Base-by-base conservation (phyloP, 2,888 invertebrate genomes). In the Ecdyonurus torrentis region DNA sequence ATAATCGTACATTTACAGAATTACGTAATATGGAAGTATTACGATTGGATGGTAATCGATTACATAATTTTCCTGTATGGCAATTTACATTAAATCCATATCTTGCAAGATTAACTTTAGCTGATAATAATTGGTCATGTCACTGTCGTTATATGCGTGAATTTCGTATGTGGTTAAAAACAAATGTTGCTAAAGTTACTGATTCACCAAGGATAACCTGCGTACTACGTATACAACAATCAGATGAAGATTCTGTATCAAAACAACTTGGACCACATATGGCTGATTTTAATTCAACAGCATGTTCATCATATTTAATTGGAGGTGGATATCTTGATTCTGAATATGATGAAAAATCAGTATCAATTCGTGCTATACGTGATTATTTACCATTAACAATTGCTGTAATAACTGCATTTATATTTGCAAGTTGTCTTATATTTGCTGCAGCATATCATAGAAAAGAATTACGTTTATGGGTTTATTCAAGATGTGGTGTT, bases 71-170 rank as follows among this genome's bases (percentile, higher is more conserved):
- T 72, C 86, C 89, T 69, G 87, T 92, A 69, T 91, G 92, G 91
- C 88, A 89, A 74, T 83, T 93, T 72, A 81, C 84, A 65, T 76
- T 83, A 70, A 91, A 91, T 77, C 89, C 90, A 23, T 90, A 90
- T 76, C 81, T 93, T 71, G 87, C 89, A n/a, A 89, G 89, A 75
- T 86, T 94, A 70, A 86, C 86, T 63, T 79, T 94, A 67, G 83
- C 87, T 64, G 85, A 85, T 69, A 94, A 94, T 74, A 86, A 87
- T 61, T 94, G 93, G 93, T 89, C 89, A 67, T 94, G 94, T 76
- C 91, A 91, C 73, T 95, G 94, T 76, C 82, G 83, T 69, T 92
- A 89, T 74, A 76, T 91, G 70, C 84, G 86, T 69, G 83, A 85
- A 72, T 89, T 88, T 72, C 83, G 89, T 70, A 82, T 81, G 69